These are phyloP conservation scores for Drosophila azteca DNA, from an alignment of 1,140 invertebrate genomes.

Conservation along the genomic window DNA sequence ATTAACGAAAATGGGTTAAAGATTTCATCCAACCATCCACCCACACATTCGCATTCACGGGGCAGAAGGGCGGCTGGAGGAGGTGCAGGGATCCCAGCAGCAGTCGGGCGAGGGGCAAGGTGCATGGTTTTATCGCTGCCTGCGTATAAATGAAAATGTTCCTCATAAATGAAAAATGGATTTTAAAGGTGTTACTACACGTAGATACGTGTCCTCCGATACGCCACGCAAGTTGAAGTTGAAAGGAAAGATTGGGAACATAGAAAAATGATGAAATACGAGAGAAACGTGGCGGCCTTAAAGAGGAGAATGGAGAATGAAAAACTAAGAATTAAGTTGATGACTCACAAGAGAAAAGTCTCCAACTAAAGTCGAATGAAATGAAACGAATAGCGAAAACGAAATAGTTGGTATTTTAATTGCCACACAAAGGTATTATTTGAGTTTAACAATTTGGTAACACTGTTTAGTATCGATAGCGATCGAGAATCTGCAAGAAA, in stretches of 20 bases:
- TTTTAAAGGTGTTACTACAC: conserved; percentile 48
- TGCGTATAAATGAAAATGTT: conserved; percentile 52
- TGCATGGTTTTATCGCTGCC: conserved; percentile 41
- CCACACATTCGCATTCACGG: not conserved
- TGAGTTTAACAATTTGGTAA: no score
- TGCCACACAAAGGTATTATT: no score
- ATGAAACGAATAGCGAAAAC: no score
- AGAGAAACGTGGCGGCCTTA: no score
- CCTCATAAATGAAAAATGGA: conserved; percentile 63
- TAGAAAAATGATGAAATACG: no score
- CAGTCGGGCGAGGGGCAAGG: conserved; percentile 17
- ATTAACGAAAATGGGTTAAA: conserved; percentile 74
- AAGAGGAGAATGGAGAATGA: no score
- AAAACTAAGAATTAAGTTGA: no score
- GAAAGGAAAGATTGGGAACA: not conserved
- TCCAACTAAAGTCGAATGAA: no score
- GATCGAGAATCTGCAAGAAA: no score
- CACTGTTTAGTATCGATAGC: no score
- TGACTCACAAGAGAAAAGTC: no score
- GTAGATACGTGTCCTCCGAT: conserved; percentile 20
- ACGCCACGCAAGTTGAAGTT: not conserved
- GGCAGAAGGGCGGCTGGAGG: not conserved
- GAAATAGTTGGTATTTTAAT: no score
- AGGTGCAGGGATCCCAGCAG: not conserved
- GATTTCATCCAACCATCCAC: conserved; percentile 25